Evolutionary conservation across 2,797 vertebrate species (phyloP).

Genomic region (Staurois parvus): DNA sequence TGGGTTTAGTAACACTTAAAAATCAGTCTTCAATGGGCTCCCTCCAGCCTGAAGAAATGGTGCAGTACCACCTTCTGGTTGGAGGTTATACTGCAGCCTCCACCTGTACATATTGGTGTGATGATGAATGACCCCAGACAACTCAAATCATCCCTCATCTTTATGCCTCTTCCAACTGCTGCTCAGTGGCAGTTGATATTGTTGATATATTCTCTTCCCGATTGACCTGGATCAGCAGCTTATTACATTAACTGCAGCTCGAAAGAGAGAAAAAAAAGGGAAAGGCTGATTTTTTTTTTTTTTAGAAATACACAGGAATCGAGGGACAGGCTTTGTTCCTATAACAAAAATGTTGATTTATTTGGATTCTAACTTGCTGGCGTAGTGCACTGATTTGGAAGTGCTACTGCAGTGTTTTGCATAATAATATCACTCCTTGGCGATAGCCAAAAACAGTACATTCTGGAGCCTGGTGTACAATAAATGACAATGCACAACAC

Average conservation of each 20-base stretch:
- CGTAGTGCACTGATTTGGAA: slow-evolving; percentile 21
- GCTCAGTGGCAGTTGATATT: neutral
- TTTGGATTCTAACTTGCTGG: neutral
- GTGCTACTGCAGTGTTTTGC: slow-evolving; percentile 50
- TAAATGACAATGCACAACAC: slow-evolving; percentile 21
- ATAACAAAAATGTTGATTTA: slow-evolving; percentile 41
- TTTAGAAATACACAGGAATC: neutral
- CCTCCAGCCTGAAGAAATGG: no score
- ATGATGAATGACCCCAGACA: neutral
- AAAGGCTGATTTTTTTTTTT: neutral
- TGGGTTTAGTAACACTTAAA: no score
- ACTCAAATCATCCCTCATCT: neutral
- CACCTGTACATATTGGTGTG: no score
- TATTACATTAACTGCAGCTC: neutral
- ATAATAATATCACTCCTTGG: slow-evolving; percentile 42
- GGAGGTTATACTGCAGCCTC: no score
- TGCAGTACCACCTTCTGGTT: no score
- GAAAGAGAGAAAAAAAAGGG: slow-evolving; percentile 5
- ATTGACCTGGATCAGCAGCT: neutral
- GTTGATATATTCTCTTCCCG: neutral
- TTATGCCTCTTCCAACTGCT: neutral
- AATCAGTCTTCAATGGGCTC: no score
- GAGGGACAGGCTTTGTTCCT: slow-evolving; percentile 15
- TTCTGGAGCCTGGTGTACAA: neutral
- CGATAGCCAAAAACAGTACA: slow-evolving; percentile 8